phyloP scores from a whole-genome alignment of 2,888 invertebrate genomes.

The Mythimna pallens region DNA sequence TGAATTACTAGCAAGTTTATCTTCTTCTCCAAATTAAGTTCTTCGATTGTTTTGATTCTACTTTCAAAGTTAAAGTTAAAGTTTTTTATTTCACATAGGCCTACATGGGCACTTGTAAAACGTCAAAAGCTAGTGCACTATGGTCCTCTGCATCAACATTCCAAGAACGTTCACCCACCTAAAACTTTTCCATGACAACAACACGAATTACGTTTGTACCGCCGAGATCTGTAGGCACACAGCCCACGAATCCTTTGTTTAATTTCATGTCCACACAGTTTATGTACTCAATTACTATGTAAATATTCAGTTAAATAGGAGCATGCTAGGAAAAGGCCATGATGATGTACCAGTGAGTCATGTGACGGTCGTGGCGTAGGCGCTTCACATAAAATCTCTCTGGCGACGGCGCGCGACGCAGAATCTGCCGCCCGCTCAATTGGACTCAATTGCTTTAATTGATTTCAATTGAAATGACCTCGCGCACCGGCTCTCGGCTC shows the following conservation, averaged over 20 bases:
- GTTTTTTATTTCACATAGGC: no score
- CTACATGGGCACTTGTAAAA: no score
- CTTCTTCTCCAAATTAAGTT: not conserved
- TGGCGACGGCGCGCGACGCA: slow-evolving; percentile 85
- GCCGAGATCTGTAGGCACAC: slow-evolving; percentile 1
- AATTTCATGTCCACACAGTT: slow-evolving; percentile 30
- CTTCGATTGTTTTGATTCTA: not conserved
- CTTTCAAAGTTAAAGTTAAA: no score
- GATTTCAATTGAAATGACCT: slow-evolving; percentile 90
- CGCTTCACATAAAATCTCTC: slow-evolving; percentile 89
- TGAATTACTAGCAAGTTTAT: not conserved
- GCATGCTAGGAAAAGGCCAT: slow-evolving; percentile 48
- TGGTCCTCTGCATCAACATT: not conserved
- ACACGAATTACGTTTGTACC: not conserved
- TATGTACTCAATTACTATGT: slow-evolving; percentile 48
- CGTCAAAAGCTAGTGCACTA: no score
- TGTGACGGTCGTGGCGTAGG: slow-evolving; percentile 85
- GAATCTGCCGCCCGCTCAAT: slow-evolving; percentile 90
- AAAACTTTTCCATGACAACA: slow-evolving; percentile 24
- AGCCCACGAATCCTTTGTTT: slow-evolving; percentile 23
- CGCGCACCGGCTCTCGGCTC: slow-evolving; percentile 87
- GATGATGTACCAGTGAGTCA: slow-evolving; percentile 78
- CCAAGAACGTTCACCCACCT: not conserved
- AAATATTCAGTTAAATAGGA: slow-evolving; percentile 48
- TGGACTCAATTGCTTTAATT: slow-evolving; percentile 90